Conservation (phyloP, 1,140 invertebrate species). For the Campoletis sonorensis region DNA sequence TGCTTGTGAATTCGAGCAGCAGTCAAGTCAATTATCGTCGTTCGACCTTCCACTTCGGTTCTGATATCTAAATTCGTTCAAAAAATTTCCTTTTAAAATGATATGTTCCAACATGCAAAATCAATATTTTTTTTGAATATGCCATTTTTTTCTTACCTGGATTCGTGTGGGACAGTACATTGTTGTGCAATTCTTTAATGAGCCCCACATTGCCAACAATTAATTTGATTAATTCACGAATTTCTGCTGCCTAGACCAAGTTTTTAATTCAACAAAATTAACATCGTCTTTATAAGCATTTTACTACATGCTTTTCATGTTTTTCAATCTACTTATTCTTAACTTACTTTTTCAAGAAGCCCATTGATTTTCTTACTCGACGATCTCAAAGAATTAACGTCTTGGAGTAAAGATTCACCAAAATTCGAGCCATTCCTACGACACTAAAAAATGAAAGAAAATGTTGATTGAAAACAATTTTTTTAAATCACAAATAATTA, state of each 20-base stretch:
- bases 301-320: too few relatives aligned
- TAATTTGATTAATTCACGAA: slow-evolving; percentile 75
- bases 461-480: not conserved
- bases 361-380: slow-evolving; percentile 71
- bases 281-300: not conserved
- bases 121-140: too few relatives aligned
- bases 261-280: not conserved
- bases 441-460: slow-evolving; percentile 59
- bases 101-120: too few relatives aligned
- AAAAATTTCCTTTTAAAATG: too few relatives aligned
- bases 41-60: slow-evolving; percentile 77
- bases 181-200: slow-evolving; percentile 77
- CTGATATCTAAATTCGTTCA: slow-evolving; percentile 75
- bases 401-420: slow-evolving; percentile 65
- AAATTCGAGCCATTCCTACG: slow-evolving; percentile 61
- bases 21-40: slow-evolving; percentile 68
- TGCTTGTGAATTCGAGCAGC: slow-evolving; percentile 66
- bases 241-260: slow-evolving; percentile 74
- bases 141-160: too few relatives aligned
- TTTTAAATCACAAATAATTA: not conserved
- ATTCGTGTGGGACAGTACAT: slow-evolving; percentile 78
- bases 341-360: slow-evolving; percentile 73
- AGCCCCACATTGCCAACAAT: slow-evolving; percentile 75
- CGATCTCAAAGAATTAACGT: slow-evolving; percentile 65
- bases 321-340: too few relatives aligned